Conservation (phyloP, 2,888 invertebrate species). For the Macrophya alboannulata region DNA sequence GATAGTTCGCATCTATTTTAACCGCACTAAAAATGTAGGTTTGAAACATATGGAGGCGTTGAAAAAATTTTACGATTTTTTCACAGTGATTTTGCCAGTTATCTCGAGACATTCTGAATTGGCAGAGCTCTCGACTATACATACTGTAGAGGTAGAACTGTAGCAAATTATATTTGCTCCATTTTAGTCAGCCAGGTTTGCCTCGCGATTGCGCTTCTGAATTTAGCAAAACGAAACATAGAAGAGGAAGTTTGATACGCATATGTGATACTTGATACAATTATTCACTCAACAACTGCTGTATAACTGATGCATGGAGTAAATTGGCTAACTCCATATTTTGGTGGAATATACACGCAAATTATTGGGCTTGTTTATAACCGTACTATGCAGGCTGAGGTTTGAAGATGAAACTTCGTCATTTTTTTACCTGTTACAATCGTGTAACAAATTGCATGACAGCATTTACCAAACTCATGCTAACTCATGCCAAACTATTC, state of each 20-base stretch:
- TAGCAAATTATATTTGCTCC: not conserved
- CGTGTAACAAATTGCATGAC: not conserved
- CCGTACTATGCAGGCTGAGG: not conserved
- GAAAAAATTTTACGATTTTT: not conserved
- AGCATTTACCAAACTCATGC: not conserved
- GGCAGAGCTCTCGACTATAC: not conserved
- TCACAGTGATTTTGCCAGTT: constrained; percentile 10
- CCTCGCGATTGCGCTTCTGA: not conserved
- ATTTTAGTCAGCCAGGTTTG: constrained; percentile 5
- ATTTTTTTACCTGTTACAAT: not conserved
- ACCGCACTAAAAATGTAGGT: no score
- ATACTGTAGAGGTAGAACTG: not conserved
- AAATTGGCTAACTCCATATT: constrained; percentile 5
- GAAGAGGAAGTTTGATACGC: constrained; percentile 12
- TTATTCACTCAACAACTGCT: constrained; percentile 15
- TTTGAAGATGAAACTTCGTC: not conserved
- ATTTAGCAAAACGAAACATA: constrained; percentile 20
- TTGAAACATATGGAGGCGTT: no score
- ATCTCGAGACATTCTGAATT: constrained; percentile 19
- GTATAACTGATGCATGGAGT: constrained; percentile 18
- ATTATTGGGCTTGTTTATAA: not conserved
- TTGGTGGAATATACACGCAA: not conserved
- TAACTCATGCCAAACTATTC: not conserved
- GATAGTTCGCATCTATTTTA: not conserved
- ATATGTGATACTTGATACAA: constrained; percentile 34